Evolutionary conservation across 2,113 vertebrate genomes (phyloP).

Genomic region (Chinchilla lanigera): DNA sequence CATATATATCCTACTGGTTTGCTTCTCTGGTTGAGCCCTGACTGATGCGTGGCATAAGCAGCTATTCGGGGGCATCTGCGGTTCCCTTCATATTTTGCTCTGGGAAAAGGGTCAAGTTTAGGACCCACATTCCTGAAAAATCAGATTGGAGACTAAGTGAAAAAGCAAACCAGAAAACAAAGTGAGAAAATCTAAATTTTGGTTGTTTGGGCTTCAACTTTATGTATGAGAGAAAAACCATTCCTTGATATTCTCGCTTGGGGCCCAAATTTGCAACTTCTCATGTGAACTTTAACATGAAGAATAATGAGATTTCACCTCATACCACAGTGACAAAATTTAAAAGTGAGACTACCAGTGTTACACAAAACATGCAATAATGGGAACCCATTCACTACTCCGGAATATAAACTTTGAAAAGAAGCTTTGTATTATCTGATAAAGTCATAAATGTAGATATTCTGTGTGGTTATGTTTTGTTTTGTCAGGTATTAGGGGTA

Average conservation of each 20-base stretch:
- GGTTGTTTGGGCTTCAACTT: neutral
- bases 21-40: neutral
- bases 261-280: neutral
- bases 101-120: neutral
- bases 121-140: neutral
- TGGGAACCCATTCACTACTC: neutral
- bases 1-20: neutral
- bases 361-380: neutral
- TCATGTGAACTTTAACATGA: neutral
- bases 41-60: neutral
- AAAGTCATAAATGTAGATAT: neutral
- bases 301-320: neutral
- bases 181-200: neutral
- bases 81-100: neutral
- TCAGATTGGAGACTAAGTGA: neutral
- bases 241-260: neutral
- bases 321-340: neutral
- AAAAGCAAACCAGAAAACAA: constrained; percentile 19
- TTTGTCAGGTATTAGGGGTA: neutral
- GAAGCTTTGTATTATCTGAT: neutral
- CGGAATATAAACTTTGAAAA: neutral
- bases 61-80: neutral
- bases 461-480: neutral
- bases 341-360: neutral
- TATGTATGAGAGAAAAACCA: neutral